These are phyloP conservation scores for Crossocerus cetratus DNA, from an alignment of 2,888 invertebrate species.

Conservation along the genomic window DNA sequence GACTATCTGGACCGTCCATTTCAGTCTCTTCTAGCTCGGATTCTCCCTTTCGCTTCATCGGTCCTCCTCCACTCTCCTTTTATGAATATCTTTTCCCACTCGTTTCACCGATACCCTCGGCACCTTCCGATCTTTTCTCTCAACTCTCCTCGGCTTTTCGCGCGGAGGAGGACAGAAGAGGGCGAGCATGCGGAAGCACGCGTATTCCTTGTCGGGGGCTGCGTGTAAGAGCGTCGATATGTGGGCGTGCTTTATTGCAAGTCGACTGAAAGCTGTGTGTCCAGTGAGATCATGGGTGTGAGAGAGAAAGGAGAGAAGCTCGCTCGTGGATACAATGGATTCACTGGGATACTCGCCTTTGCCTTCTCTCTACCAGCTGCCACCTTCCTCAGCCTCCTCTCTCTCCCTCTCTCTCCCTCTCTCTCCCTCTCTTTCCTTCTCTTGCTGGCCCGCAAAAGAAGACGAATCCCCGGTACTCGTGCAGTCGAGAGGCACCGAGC, in stretches of 20 bases:
- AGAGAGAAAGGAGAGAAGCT: constrained; percentile 6
- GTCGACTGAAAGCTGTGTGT: neutral
- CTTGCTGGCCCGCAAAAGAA: too few relatives aligned
- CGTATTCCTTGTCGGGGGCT: constrained; percentile 25
- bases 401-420: neutral
- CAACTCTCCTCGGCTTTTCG: constrained; percentile 11
- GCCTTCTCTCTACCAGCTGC: neutral
- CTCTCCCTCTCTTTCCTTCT: neutral
- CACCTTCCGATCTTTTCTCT: neutral
- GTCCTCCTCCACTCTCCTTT: constrained; percentile 11
- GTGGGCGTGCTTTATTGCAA: constrained; percentile 24
- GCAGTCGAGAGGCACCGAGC: too few relatives aligned
- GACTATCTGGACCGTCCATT: constrained; percentile 41
- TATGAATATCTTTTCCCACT: neutral
- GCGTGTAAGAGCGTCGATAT: constrained; percentile 4
- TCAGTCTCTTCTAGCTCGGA: constrained; percentile 8
- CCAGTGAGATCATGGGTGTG: too few relatives aligned
- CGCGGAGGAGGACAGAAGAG: constrained; percentile 7
- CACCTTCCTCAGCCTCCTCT: neutral
- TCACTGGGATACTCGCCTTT: neutral
- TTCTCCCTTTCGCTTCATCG: neutral
- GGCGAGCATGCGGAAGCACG: constrained; percentile 30
- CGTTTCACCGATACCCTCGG: neutral
- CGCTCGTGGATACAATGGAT: constrained; percentile 4
- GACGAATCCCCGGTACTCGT: too few relatives aligned